Conservation (phyloP, 2,113 vertebrate genomes). For the Pseudopipra pipra region DNA sequence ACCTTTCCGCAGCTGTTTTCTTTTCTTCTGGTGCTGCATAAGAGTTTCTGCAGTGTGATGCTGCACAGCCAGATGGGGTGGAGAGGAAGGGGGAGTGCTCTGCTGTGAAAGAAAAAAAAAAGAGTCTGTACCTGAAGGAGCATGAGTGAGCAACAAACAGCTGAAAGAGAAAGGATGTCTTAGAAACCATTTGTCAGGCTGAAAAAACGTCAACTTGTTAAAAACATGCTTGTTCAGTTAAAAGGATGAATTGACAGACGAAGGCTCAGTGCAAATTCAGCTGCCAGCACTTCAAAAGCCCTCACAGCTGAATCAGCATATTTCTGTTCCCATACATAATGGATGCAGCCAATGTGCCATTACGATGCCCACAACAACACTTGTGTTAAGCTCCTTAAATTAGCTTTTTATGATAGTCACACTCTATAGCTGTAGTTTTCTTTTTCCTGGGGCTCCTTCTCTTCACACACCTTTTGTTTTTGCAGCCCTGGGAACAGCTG, state of each 20-base stretch:
- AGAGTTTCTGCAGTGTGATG: conserved; percentile 20
- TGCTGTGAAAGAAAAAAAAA: not conserved
- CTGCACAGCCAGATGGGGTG: conserved; percentile 4
- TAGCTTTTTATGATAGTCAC: not conserved
- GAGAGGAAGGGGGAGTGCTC: not conserved
- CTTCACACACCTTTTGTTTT: not conserved
- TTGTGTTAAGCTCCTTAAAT: not conserved
- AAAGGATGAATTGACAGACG: conserved; percentile 29
- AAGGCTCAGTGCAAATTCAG: not conserved
- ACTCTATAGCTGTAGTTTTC: not conserved
- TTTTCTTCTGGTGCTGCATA: conserved; percentile 16
- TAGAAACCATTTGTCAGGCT: conserved; percentile 23
- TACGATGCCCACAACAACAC: not conserved
- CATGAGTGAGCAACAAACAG: conserved; percentile 1
- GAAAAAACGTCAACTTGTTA: not conserved
- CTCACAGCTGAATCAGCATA: conserved; percentile 33
- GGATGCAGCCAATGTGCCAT: not conserved
- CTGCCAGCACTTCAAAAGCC: conserved; percentile 45
- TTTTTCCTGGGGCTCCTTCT: not conserved
- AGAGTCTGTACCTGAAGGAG: not conserved
- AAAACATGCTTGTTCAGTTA: conserved; percentile 21
- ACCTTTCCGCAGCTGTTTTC: conserved; percentile 50
- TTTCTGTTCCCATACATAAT: not conserved
- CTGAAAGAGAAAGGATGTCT: conserved; percentile 25
- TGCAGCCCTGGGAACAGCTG: not conserved